Percentiles rank a stretch among this genome's conserved stretches.
Conservation (phyloP, 1,140 invertebrate species). For the Papilio xuthus region DNA sequence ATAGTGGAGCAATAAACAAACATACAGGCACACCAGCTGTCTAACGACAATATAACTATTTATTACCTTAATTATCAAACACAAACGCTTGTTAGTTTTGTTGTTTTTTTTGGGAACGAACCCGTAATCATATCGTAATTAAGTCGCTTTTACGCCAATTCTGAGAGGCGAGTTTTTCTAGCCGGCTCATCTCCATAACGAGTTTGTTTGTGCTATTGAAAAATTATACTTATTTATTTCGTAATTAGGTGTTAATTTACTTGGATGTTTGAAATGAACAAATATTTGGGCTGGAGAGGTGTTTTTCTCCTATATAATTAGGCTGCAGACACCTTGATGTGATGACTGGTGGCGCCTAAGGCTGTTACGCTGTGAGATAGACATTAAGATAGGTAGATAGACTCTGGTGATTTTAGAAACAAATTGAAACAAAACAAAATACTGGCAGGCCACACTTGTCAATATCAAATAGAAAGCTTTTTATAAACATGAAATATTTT, state of each 20-base stretch:
- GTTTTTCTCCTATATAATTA: slow-evolving; percentile 74
- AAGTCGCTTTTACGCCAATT: slow-evolving; percentile 77
- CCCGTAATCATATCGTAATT: slow-evolving; percentile 78
- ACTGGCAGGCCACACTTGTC: neutral
- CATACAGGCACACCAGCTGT: slow-evolving; percentile 68
- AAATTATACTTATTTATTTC: slow-evolving; percentile 40
- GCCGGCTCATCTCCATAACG: slow-evolving; percentile 36
- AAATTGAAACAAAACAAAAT: neutral
- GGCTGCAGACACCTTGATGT: slow-evolving; percentile 72
- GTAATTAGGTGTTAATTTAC: slow-evolving; percentile 42
- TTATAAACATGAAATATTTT: neutral
- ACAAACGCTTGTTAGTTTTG: slow-evolving; percentile 75
- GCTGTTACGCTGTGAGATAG: slow-evolving; percentile 49
- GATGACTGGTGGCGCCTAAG: slow-evolving; percentile 69
- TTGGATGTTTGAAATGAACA: slow-evolving; percentile 47
- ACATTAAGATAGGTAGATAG: too few species aligned
- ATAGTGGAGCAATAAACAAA: slow-evolving; percentile 67
- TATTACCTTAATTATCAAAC: slow-evolving; percentile 70
- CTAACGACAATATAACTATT: slow-evolving; percentile 75
- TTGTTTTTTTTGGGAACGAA: slow-evolving; percentile 56
- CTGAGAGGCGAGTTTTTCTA: slow-evolving; percentile 56
- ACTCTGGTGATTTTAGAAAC: slow-evolving; percentile 9
- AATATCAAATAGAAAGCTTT: neutral
- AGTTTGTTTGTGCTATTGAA: slow-evolving; percentile 15
- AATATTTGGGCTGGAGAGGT: slow-evolving; percentile 69